Conservation (phyloP, 2,797 vertebrate genomes). For the Platyrinchus mystaceus region DNA sequence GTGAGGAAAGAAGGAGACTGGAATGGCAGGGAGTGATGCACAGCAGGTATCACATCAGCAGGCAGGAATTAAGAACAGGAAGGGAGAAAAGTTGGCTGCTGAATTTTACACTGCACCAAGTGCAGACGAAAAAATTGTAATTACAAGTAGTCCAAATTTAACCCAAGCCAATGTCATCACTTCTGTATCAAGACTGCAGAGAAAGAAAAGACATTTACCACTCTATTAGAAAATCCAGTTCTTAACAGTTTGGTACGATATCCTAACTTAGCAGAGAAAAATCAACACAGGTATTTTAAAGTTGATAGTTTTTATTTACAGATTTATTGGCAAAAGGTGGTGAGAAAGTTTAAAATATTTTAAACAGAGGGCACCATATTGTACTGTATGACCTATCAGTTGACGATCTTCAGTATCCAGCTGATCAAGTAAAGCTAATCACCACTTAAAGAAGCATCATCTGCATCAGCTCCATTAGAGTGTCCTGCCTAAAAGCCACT, state of each 20-base stretch:
- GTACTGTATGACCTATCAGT: not conserved
- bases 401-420: conserved; percentile 51
- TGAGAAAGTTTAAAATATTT: conserved; percentile 66
- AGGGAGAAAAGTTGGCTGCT: not conserved
- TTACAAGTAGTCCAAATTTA: not conserved
- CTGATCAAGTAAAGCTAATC: conserved; percentile 61
- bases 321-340: conserved; percentile 69
- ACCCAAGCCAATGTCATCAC: not conserved
- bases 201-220: not conserved
- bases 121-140: not conserved
- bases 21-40: not conserved
- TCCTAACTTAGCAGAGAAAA: conserved; percentile 34
- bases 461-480: conserved; percentile 54
- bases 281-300: conserved; percentile 64
- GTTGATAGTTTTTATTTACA: conserved; percentile 79
- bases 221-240: not conserved
- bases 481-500: conserved; percentile 20
- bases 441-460: conserved; percentile 30
- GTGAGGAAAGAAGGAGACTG: not conserved
- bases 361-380: conserved; percentile 55
- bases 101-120: not conserved
- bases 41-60: not conserved
- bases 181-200: not conserved
- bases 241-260: not conserved
- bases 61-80: not conserved